Percentiles rank a stretch among this genome's conserved stretches.
These are phyloP conservation scores for Psittacula echo DNA, from an alignment of 2,797 vertebrate genomes.

Conservation along the genomic window DNA sequence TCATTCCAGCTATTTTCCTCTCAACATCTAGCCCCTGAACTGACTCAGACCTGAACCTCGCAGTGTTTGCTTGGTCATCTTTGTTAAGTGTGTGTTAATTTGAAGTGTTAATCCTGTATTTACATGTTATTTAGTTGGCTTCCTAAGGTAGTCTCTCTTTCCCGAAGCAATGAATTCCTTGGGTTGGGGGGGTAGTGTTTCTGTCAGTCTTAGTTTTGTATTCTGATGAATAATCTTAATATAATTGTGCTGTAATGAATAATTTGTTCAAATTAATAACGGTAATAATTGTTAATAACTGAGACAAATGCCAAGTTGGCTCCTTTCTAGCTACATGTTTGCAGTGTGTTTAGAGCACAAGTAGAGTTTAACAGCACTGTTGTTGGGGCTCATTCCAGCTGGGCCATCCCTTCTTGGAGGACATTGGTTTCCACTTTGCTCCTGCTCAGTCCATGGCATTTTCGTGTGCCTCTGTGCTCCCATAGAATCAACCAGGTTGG, in stretches of 20 bases:
- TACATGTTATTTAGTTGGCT: not conserved
- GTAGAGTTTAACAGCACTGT: not conserved
- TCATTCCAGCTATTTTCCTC: not conserved
- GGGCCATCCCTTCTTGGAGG: not conserved
- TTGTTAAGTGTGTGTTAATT: not conserved
- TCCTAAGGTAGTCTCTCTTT: not conserved
- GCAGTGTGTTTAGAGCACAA: not conserved
- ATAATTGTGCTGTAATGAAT: not conserved
- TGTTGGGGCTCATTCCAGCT: not conserved
- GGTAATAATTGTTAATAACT: not conserved
- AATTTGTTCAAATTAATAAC: not conserved
- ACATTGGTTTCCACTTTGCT: rapidly evolving
- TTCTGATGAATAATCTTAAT: not conserved
- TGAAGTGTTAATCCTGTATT: not conserved
- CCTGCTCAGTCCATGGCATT: rapidly evolving
- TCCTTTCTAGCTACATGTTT: not conserved
- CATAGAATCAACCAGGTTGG: not conserved
- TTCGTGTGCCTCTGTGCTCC: not conserved
- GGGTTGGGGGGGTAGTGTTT: rapidly evolving
- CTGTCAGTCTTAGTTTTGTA: not conserved
- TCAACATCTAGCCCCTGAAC: not conserved
- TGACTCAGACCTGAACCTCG: not conserved
- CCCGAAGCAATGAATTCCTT: not conserved
- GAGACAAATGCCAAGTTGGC: not conserved
- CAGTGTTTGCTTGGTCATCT: rapidly evolving